Evolutionary conservation across 2,113 vertebrate species (phyloP), one percentile per base, ranked within the genome.

Genomic region (Protomyctophum bolini): DNA sequence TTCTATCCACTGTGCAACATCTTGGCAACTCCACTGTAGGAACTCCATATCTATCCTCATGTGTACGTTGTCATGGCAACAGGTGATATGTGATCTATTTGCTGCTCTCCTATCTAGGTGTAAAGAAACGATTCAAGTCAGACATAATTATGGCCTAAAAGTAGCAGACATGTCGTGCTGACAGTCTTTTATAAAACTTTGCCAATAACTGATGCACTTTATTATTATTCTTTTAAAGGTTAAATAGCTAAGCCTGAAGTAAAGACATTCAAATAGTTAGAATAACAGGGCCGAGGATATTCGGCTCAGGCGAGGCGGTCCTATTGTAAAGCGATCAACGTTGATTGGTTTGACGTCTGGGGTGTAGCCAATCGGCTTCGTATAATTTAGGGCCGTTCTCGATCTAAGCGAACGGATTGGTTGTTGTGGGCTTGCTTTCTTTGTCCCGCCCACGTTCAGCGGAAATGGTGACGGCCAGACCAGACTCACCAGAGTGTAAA

Each of bases 1-100:
- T 63, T 89, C 82, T 46, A 93, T 88, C 93, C 93, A 93, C 49
- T 46, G 57, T 5, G 77, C 89, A 67, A 93, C 93, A 47, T 93
- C 90, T 41, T 85, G 10, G 77, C 87, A 84, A 56, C 83, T 87
- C 92, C 93, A 93, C 4, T 66, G 68, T 1, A 91, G 83, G 70
- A 92, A 91, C 58, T 83, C 86, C 90, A 91, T 91, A 66, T 86
- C 87, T 91, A 66, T 86, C 87, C 14, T 59, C 65, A 21, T 72
- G 60, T 71, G 29, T 33, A 10, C 6, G 91, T 91, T 89, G 52
- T 83, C 63, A 91, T 90, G 77, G 90, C 80, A 88, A 92, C 90
- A 61, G 63, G 67, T 60, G 33, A 41, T 41, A 6, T 3, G 33
- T 41, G 33, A 41, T 41, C 33, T 41, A 41, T 41, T 41, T 41